Conservation (phyloP, 2,113 vertebrate species). For the Prionailurus viverrinus region DNA sequence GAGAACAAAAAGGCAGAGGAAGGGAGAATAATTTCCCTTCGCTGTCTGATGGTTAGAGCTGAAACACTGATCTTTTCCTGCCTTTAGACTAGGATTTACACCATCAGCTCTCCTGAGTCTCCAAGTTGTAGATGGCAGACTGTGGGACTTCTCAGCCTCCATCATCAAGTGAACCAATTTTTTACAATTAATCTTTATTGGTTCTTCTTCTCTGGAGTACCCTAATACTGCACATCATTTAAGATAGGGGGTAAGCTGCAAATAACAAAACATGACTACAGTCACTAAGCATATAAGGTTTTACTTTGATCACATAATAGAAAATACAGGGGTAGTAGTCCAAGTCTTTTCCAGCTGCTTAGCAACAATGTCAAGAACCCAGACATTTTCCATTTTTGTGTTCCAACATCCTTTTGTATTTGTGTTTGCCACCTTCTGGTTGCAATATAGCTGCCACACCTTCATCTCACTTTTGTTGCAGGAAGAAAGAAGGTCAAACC, state of each 20-base stretch:
- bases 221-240: neutral
- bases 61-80: neutral
- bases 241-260: neutral
- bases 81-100: neutral
- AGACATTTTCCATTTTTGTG: neutral
- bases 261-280: neutral
- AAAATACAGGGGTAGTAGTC: neutral
- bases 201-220: neutral
- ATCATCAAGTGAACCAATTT: neutral
- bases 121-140: neutral
- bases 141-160: neutral
- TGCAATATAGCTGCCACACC: neutral
- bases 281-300: neutral
- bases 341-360: neutral
- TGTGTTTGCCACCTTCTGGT: neutral
- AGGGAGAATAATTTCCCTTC: neutral
- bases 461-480: neutral
- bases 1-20: neutral
- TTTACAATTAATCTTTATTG: neutral
- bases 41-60: neutral
- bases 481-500: neutral
- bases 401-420: neutral
- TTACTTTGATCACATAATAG: neutral
- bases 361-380: neutral
- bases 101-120: neutral